Conservation (phyloP, 2,888 invertebrate species). For the Melinopterus prodromus region DNA sequence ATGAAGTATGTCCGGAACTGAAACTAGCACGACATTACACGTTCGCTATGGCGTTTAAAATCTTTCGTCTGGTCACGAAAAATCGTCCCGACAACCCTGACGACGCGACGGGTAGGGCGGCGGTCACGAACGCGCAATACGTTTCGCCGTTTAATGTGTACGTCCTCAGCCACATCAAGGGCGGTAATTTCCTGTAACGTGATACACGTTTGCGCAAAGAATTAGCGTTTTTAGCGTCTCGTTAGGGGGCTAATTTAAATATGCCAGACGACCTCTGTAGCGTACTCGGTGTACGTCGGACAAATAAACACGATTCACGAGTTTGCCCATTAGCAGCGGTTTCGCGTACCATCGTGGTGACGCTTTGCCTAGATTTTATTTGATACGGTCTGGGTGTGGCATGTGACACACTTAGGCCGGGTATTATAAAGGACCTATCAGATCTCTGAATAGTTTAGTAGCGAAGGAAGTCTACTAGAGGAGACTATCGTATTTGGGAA, state of each 20-base stretch:
- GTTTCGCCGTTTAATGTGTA: background rate
- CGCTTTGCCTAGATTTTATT: background rate
- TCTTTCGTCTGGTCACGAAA: background rate
- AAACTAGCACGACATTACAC: background rate
- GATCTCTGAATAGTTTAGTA: too few relatives aligned
- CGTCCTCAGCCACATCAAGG: background rate
- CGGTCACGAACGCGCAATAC: background rate
- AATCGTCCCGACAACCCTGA: background rate
- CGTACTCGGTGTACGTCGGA: background rate
- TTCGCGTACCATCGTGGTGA: background rate
- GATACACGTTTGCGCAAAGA: constrained; percentile 4
- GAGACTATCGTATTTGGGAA: too few relatives aligned
- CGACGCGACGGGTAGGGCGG: background rate
- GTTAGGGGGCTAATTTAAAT: background rate
- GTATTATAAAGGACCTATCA: too few relatives aligned
- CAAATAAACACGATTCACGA: background rate
- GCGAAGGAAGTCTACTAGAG: too few relatives aligned
- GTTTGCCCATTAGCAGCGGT: background rate
- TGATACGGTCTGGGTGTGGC: background rate
- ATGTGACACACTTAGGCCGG: background rate
- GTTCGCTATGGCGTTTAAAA: background rate
- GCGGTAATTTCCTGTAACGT: background rate
- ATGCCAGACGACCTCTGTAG: background rate
- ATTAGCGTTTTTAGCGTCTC: background rate
- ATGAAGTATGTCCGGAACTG: background rate